Evolutionary conservation across 2,797 vertebrate genomes (phyloP).

Genomic region (Dallia pectoralis): DNA sequence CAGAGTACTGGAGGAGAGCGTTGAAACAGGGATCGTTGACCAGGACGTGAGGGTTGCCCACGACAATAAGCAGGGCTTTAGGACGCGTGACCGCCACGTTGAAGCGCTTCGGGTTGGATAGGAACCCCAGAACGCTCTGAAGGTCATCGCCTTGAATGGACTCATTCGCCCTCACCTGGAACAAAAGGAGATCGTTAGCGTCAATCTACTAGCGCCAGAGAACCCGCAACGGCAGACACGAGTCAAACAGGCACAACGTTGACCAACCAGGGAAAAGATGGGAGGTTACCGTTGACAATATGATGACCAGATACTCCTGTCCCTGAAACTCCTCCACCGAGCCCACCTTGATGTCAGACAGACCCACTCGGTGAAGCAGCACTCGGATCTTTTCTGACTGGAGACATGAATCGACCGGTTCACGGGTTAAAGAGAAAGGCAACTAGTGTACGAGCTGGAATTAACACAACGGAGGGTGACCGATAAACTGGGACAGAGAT

Average conservation of each 20-base stretch:
- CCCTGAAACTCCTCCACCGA: slow-evolving; percentile 98
- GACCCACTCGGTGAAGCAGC: slow-evolving; percentile 81
- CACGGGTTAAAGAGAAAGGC: background rate
- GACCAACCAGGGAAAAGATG: background rate
- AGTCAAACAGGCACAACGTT: background rate
- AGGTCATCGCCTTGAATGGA: slow-evolving; percentile 65
- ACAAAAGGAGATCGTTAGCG: background rate
- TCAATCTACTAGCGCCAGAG: background rate
- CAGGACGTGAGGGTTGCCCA: slow-evolving; percentile 93
- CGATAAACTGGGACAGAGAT: background rate
- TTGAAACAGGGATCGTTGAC: slow-evolving; percentile 86
- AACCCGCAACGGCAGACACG: background rate
- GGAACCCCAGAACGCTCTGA: slow-evolving; percentile 81
- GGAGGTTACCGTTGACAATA: slow-evolving; percentile 85
- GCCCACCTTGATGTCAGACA: slow-evolving; percentile 90
- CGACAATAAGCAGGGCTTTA: slow-evolving; percentile 87
- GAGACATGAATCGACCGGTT: background rate
- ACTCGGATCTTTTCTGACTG: slow-evolving; percentile 91
- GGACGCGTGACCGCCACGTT: slow-evolving; percentile 93
- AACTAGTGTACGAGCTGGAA: background rate
- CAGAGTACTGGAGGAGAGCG: slow-evolving; percentile 84
- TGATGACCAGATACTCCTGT: slow-evolving; percentile 85
- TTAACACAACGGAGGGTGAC: background rate
- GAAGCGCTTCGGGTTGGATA: slow-evolving; percentile 91
- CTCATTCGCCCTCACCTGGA: slow-evolving; percentile 89